Percentiles rank a stretch among this genome's conserved stretches.
phyloP scores from a whole-genome alignment of 2,888 invertebrate genomes.

The Eupithecia tripunctaria region DNA sequence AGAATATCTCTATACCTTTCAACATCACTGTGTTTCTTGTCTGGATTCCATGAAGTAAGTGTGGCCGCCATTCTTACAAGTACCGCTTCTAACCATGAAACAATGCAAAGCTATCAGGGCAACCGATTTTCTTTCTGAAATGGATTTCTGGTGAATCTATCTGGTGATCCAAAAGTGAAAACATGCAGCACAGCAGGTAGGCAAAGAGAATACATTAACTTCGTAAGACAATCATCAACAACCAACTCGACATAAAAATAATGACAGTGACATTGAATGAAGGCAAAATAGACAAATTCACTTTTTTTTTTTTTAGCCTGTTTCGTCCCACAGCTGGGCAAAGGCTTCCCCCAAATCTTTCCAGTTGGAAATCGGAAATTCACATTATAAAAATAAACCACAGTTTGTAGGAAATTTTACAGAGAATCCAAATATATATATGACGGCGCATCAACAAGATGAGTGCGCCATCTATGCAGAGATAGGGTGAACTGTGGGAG shows the following conservation, averaged over 20 bases:
- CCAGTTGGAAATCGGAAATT: too few relatives aligned
- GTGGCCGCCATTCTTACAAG: conserved; percentile 75
- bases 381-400: too few relatives aligned
- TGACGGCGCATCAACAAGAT: too few relatives aligned
- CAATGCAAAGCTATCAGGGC: neutral
- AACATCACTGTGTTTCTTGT: conserved; percentile 91
- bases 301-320: too few relatives aligned
- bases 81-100: neutral
- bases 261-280: neutral
- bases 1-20: conserved; percentile 72
- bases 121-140: neutral
- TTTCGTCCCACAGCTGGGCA: too few relatives aligned
- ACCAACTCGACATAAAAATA: neutral
- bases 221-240: neutral
- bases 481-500: too few relatives aligned
- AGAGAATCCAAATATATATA: too few relatives aligned
- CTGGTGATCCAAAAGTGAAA: neutral
- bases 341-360: too few relatives aligned
- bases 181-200: neutral
- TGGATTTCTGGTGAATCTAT: too few relatives aligned
- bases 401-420: too few relatives aligned
- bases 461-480: too few relatives aligned
- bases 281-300: too few relatives aligned
- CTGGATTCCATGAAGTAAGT: conserved; percentile 87
- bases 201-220: neutral